These are phyloP conservation scores for Halichoerus grypus DNA, from an alignment of 2,113 vertebrate species.

Conservation along the genomic window DNA sequence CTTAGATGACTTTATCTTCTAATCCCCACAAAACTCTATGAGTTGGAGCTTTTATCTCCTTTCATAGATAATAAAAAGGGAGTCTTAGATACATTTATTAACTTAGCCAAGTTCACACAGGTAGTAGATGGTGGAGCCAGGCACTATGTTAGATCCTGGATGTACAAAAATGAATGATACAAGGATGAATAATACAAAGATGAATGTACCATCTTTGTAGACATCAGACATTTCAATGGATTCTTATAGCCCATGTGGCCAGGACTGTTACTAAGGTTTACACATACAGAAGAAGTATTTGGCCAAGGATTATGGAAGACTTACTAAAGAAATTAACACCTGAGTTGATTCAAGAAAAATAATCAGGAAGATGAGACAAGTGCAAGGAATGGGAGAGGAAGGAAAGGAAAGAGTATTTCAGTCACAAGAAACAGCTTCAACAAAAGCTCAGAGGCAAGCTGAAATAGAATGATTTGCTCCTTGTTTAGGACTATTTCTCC, in stretches of 20 bases:
- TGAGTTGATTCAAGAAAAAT: background rate
- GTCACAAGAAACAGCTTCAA: background rate
- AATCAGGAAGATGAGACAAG: background rate
- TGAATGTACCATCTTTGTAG: background rate
- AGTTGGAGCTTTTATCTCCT: constrained; percentile 47
- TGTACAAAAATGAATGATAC: background rate
- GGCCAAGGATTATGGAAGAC: background rate
- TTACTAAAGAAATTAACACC: background rate
- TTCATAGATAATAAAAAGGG: constrained; percentile 66
- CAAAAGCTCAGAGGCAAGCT: constrained; percentile 8
- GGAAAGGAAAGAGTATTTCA: background rate
- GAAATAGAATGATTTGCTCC: background rate
- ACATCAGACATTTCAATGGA: background rate
- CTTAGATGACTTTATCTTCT: constrained; percentile 43
- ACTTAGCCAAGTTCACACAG: constrained; percentile 2
- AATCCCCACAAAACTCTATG: background rate
- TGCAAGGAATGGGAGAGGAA: background rate
- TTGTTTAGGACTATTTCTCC: background rate
- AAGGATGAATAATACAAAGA: constrained; percentile 28
- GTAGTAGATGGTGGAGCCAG: constrained; percentile 52
- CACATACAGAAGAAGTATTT: background rate
- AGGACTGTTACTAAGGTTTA: background rate
- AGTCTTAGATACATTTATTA: constrained; percentile 19
- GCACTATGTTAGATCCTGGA: background rate
- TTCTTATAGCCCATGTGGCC: background rate